A percentile compares a stretch with the other conserved stretches of the same genome.
These are phyloP conservation scores for Hypomesus transpacificus DNA, from an alignment of 2,113 vertebrate genomes.

Conservation along the genomic window DNA sequence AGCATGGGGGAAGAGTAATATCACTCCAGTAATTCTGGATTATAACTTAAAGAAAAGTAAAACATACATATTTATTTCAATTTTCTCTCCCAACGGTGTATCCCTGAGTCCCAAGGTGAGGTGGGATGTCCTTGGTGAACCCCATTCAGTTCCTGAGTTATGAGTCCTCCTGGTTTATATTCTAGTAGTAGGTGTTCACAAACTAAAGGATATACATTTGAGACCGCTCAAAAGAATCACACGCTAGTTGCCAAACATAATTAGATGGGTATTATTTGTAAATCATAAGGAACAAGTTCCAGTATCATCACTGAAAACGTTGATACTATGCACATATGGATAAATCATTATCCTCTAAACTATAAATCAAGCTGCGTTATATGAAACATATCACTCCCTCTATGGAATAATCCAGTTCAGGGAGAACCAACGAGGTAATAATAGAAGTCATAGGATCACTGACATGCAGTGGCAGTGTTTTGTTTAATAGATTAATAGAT, in stretches of 20 bases:
- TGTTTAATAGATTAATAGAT: not conserved
- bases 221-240: not conserved
- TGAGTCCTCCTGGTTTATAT: not conserved
- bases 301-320: not conserved
- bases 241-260: not conserved
- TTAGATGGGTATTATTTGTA: not conserved
- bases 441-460: not conserved
- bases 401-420: too few relatives aligned
- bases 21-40: conserved; percentile 57
- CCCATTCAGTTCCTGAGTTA: conserved; percentile 15
- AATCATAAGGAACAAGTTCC: too few relatives aligned
- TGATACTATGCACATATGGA: not conserved
- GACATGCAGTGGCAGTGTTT: not conserved
- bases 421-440: not conserved
- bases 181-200: not conserved
- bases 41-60: conserved; percentile 62
- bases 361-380: not conserved
- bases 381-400: not conserved
- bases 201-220: not conserved
- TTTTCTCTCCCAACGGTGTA: conserved; percentile 41
- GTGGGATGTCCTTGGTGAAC: conserved; percentile 41
- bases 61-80: conserved; percentile 55
- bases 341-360: not conserved
- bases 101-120: conserved; percentile 49
- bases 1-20: conserved; percentile 48